phyloP scores from a whole-genome alignment of 2,888 invertebrate species.

The Eupithecia vulgata region DNA sequence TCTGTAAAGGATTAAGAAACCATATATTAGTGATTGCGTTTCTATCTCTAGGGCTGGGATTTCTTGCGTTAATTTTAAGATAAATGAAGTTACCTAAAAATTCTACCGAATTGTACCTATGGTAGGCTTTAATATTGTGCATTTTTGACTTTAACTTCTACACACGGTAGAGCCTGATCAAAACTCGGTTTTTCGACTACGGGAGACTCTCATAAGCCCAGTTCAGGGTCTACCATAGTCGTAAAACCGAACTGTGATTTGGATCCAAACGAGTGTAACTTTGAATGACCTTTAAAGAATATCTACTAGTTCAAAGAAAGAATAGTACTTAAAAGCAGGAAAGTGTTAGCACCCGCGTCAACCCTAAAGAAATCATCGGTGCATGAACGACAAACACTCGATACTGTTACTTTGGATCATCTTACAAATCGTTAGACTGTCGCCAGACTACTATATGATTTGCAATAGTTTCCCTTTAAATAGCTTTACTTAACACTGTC shows the following conservation, averaged over 20 bases:
- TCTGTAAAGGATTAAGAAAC: slow-evolving; percentile 72
- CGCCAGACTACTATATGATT: slow-evolving; percentile 46
- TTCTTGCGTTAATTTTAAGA: slow-evolving; percentile 12
- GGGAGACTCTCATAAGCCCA: too few relatives aligned
- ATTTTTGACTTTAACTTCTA: background rate
- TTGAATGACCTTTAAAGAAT: background rate
- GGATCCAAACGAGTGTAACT: background rate
- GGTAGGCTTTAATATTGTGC: background rate
- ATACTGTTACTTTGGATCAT: slow-evolving; percentile 57
- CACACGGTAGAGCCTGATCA: too few relatives aligned
- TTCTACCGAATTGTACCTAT: background rate
- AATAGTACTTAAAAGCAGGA: slow-evolving; percentile 7
- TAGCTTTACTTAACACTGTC: slow-evolving; percentile 27
- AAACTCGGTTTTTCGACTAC: too few relatives aligned
- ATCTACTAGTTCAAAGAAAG: slow-evolving; percentile 6
- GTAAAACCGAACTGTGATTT: too few relatives aligned
- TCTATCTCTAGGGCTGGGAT: slow-evolving; percentile 46
- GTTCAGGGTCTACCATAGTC: too few relatives aligned
- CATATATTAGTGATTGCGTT: slow-evolving; percentile 56
- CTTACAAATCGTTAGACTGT: slow-evolving; percentile 50
- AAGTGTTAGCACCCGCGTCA: slow-evolving; percentile 43
- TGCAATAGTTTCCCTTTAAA: slow-evolving; percentile 51
- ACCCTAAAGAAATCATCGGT: slow-evolving; percentile 54
- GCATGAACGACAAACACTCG: slow-evolving; percentile 60
- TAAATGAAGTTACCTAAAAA: background rate